Conservation (phyloP, 2,888 invertebrate species). For the Philaethria dido region DNA sequence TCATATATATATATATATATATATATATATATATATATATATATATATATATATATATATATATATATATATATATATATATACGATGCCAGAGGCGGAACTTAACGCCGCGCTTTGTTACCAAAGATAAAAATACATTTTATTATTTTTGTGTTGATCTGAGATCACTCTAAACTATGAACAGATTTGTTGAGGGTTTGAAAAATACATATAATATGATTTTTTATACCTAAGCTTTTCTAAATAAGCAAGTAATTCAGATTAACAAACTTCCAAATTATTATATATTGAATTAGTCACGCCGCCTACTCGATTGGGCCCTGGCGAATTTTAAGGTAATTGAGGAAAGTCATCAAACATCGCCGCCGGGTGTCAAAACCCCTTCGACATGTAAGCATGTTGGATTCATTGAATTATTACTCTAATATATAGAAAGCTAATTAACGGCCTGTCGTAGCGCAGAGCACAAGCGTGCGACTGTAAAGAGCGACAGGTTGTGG, state of each 20-base stretch:
- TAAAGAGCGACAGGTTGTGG: not conserved
- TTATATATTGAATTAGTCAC: constrained; percentile 33
- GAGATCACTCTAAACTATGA: no score
- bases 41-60: no score
- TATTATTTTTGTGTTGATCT: no score
- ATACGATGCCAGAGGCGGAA: no score
- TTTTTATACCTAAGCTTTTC: no score
- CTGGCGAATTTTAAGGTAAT: constrained; percentile 41
- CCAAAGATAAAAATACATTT: no score
- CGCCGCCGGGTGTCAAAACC: constrained; percentile 37
- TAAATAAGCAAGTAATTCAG: not conserved
- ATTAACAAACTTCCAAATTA: constrained; percentile 21
- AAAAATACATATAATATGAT: not conserved
- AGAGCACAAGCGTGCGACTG: not conserved
- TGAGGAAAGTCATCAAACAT: constrained; percentile 44
- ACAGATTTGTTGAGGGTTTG: no score
- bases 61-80: no score
- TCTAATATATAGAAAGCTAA: constrained; percentile 7
- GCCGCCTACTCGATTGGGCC: constrained; percentile 34
- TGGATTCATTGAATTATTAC: constrained; percentile 11
- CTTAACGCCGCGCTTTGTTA: no score
- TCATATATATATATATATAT: no score
- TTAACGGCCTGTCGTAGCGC: not conserved
- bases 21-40: no score
- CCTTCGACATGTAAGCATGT: constrained; percentile 32